phyloP scores from a whole-genome alignment of 2,113 vertebrate species.

The Malurus melanocephalus region DNA sequence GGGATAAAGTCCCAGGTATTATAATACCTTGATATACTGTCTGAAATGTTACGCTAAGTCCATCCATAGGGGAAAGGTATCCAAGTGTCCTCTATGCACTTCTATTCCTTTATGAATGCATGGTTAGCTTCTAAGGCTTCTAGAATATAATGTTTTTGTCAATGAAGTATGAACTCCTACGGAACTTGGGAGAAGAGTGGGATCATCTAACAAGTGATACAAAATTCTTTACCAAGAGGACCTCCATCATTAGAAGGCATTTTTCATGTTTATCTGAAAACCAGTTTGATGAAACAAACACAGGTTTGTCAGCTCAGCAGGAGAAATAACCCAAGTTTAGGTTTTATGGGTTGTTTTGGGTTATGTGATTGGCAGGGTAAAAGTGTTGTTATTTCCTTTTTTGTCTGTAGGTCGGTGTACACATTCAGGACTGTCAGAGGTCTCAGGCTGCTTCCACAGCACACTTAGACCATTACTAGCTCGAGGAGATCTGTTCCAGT shows the following conservation, averaged over 20 bases:
- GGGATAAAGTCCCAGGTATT: neutral
- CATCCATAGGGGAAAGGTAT: neutral
- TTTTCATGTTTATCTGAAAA: neutral
- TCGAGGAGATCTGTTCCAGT: fast-evolving
- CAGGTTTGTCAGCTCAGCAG: neutral
- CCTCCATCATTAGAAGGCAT: neutral
- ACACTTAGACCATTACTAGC: neutral
- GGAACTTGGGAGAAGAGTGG: neutral
- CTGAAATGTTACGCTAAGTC: neutral
- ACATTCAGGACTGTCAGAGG: neutral
- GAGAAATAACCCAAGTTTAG: neutral
- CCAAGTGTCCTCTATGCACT: neutral
- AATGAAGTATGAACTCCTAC: neutral
- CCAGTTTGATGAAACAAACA: neutral
- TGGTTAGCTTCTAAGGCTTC: neutral
- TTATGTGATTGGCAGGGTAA: neutral
- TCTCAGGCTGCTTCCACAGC: neutral
- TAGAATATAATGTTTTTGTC: slow-evolving; percentile 12
- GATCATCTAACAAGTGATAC: neutral
- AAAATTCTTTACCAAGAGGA: neutral
- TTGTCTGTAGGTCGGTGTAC: neutral
- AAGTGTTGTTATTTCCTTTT: neutral
- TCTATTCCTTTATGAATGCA: neutral
- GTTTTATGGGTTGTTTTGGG: neutral
- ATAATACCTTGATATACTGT: neutral